Base-by-base conservation (phyloP, 2,888 invertebrate genomes). In the Archaeoteleia sp. region DNA sequence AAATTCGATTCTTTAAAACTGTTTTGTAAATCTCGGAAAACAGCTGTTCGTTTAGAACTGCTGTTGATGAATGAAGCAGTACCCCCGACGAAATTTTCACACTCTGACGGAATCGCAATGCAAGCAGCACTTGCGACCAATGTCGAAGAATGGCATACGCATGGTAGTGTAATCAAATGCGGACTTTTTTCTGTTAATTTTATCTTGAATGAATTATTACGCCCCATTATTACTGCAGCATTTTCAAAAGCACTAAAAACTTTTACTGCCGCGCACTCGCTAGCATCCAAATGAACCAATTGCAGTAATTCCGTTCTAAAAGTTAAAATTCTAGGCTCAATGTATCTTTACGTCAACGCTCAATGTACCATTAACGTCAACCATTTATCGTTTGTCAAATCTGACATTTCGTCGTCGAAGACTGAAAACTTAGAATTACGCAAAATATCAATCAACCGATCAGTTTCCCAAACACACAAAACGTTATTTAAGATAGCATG, bases 71-170 rank as follows among this genome's bases (percentile, higher is more conserved):
- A 55, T 12, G 34, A 12, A 3, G 57, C 27, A 20, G 49, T 32
- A 39, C 32, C 39, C n/a, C 42, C 20, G 6, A 65, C 6, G 0
- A 67, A 20, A 0, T 42, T 9, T 6, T 67, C 57, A 14, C 54
- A 45, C 20, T 46, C 39, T 0, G n/a, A 2, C 0, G 72, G 67
- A 45, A 73, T 48, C 9, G 13, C 12, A 0, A 13, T 6, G 30
- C 45, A 67, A n/a, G 70, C 67, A 8, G 53, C 35, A 9, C 37
- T 25, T 25, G 65, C 71, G 25, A 49, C 40, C 23, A 73, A 63
- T 1, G 65, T 62, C 13, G 53, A 55, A 3, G 49, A 55, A 66
- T 71, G 71, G 23, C 65, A 71, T 8, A 55, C 29, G 29, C 61
- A 71, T 10, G 60, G 48, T 15, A 57, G 14, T 5, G 49, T 46